Percentiles rank a stretch among this genome's conserved stretches.
Evolutionary conservation across 2,113 vertebrate species (phyloP).

Genomic region (Catharus fuscescens): DNA sequence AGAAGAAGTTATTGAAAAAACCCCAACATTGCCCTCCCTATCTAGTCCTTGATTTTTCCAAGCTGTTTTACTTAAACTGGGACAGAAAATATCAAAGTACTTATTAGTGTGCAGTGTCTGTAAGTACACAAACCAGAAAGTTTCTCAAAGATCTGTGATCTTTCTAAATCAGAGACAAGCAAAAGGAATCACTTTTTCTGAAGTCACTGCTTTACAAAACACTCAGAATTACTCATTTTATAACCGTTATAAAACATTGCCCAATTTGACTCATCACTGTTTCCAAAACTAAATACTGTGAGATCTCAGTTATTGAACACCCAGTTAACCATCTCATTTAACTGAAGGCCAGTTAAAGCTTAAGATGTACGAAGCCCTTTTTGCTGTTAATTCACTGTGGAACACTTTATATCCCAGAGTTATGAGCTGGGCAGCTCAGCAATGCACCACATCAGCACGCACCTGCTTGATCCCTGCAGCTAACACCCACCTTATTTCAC

Average conservation of each 20-base stretch:
- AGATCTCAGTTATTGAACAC: background rate
- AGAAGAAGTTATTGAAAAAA: background rate
- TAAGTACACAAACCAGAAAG: background rate
- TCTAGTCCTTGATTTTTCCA: background rate
- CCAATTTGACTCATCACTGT: background rate
- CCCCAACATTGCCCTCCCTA: rapidly evolving
- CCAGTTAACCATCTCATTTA: background rate
- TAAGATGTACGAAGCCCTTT: background rate
- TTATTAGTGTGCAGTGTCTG: background rate
- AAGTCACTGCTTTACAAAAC: background rate
- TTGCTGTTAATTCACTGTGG: background rate
- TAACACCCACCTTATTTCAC: background rate
- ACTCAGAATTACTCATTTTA: background rate
- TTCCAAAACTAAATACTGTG: background rate
- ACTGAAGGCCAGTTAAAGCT: background rate
- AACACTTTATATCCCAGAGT: background rate
- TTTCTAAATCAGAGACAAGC: background rate
- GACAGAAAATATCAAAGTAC: background rate
- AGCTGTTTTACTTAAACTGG: background rate
- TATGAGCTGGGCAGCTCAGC: background rate
- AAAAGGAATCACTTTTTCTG: background rate
- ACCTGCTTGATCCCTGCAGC: background rate
- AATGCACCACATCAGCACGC: rapidly evolving
- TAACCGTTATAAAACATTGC: background rate
- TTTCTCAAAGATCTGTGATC: background rate